A percentile compares a stretch with the other conserved stretches of the same genome.
Conservation (phyloP, 2,113 vertebrate species). For the Hippocampus mohnikei region DNA sequence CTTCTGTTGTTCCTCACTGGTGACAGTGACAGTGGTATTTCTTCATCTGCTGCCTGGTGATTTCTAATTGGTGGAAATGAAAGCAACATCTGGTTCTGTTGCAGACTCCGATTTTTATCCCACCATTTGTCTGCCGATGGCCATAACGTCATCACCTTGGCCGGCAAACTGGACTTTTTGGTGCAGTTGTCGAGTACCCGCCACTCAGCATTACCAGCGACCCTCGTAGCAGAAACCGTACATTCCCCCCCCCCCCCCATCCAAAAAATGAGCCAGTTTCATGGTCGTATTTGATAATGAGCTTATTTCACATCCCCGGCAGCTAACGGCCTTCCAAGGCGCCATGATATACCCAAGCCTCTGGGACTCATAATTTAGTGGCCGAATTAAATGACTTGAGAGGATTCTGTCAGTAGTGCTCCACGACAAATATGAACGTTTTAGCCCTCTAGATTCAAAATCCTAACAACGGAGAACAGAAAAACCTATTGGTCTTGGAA, state of each 20-base stretch:
- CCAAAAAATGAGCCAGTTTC: constrained; percentile 66
- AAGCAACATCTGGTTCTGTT: constrained; percentile 60
- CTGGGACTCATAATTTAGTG: constrained; percentile 58
- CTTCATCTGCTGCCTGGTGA: constrained; percentile 30
- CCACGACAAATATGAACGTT: constrained; percentile 36
- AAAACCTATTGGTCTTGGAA: constrained; percentile 33
- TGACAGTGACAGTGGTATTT: constrained; percentile 63
- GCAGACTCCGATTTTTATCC: constrained; percentile 48
- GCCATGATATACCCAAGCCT: constrained; percentile 41
- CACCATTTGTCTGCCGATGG: constrained; percentile 54
- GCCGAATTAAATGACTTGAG: constrained; percentile 66
- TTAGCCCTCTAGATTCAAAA: constrained; percentile 31
- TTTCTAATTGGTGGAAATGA: constrained; percentile 69
- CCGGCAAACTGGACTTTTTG: constrained; percentile 47
- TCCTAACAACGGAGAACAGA: constrained; percentile 27
- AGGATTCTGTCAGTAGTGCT: constrained; percentile 57
- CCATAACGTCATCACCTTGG: constrained; percentile 67
- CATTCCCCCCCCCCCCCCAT: constrained; percentile 52
- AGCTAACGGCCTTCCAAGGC: constrained; percentile 34
- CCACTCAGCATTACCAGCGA: constrained; percentile 69
- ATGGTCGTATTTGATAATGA: constrained; percentile 71
- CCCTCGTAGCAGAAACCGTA: constrained; percentile 61
- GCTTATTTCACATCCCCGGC: constrained; percentile 61
- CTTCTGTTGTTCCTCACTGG: constrained; percentile 45
- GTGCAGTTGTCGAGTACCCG: constrained; percentile 62